Base-by-base conservation (phyloP, 2,888 invertebrate species). In the Yponomeuta evonymella region DNA sequence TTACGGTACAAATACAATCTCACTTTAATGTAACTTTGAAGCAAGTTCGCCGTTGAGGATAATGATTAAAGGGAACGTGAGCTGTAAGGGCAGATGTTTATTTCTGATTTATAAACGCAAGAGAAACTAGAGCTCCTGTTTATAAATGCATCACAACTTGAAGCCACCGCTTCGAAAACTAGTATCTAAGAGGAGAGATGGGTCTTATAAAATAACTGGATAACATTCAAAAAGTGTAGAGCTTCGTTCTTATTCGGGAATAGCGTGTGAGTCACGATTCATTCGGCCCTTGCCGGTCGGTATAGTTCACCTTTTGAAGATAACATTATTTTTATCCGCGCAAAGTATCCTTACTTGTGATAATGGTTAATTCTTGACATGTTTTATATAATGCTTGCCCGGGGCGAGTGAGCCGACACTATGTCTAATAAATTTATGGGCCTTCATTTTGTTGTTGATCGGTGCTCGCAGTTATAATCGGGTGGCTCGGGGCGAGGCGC, bases 341-440 rank as follows among this genome's bases (percentile, higher is more conserved):
- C 85, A 85, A 83, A 86, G 82, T 82, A 85, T 85, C 86, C 83
- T 82, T 80, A 80, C 83, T 23, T 88, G 89, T 84, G 85, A 87
- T 91, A 91, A 90, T 89, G 88, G 84, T 88, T 90, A 87, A 91
- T 90, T 90, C 90, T 87, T 90, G 90, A 91, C 91, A 91, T 90
- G 89, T 88, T 89, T 88, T 86, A 84, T 89, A 86, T 90, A 92
- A 92, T 91, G 86, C 88, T 81, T 81, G 89, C 91, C 90, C 73
- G 81, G 75, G 90, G 92, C 90, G 76, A 82, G 75, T 76, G 77
- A 81, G 82, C 92, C 90, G 90, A 91, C 91, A 90, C 90, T 90
- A 89, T 89, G 92, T 91, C 92, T 91, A 91, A 92, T 91, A 92
- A 92, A 92, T 91, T 91, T 92, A 91, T 90, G 89, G 84, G 82